A percentile compares a stretch with the other conserved stretches of the same genome.
Conservation (phyloP, 2,888 invertebrate genomes). For the Zhuqinia jingwanae region DNA sequence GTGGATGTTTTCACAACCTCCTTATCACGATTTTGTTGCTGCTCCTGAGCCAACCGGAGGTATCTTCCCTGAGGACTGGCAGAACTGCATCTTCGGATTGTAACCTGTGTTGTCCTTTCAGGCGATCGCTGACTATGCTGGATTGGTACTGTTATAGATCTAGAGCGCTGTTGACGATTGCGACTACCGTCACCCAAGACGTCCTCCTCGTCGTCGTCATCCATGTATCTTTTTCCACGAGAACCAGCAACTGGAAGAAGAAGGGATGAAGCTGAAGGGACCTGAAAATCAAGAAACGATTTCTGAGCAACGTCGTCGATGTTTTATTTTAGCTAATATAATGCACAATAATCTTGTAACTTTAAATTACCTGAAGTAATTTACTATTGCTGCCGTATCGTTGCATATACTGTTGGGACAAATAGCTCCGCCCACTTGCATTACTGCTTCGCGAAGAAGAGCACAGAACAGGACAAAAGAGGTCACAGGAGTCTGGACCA, state of each 20-base stretch:
- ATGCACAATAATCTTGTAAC: not conserved
- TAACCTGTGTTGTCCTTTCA: constrained; percentile 45
- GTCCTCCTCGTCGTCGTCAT: constrained; percentile 61
- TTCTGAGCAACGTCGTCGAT: too few relatives aligned
- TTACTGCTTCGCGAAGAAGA: constrained; percentile 66
- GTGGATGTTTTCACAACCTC: constrained; percentile 50
- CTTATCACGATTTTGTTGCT: constrained; percentile 28
- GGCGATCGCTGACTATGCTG: constrained; percentile 59
- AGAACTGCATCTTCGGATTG: constrained; percentile 69
- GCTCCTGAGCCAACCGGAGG: constrained; percentile 50
- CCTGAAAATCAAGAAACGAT: too few relatives aligned
- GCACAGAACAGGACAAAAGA: constrained; percentile 61
- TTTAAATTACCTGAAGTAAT: constrained; percentile 65
- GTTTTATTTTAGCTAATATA: not conserved
- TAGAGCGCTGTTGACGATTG: constrained; percentile 65
- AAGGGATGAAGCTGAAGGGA: constrained; percentile 70
- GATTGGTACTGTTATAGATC: constrained; percentile 70
- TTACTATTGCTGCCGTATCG: constrained; percentile 71
- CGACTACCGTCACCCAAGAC: constrained; percentile 41
- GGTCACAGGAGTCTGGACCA: constrained; percentile 56
- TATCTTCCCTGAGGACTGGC: constrained; percentile 68
- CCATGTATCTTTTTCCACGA: constrained; percentile 53
- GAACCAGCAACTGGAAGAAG: constrained; percentile 65
- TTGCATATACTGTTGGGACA: constrained; percentile 65
- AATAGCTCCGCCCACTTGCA: constrained; percentile 63